Percentiles rank a stretch among this genome's conserved stretches.
phyloP scores from a whole-genome alignment of 2,888 invertebrate species.

The Caenorhabditis sp. region DNA sequence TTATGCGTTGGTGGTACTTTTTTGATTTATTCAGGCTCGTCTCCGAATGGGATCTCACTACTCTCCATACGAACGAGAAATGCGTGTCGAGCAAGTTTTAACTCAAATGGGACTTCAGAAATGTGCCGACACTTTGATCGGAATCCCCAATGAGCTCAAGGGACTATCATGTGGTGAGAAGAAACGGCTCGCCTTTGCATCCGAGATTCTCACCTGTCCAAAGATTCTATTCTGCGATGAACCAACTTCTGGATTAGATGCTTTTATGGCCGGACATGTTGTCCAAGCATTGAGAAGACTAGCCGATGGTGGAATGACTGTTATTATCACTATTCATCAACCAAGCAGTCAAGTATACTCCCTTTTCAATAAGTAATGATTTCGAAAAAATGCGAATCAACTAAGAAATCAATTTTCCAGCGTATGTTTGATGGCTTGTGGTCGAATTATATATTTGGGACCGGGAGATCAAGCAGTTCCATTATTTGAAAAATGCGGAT shows the following conservation, averaged over 20 bases:
- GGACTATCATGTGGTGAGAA: slow-evolving; percentile 92
- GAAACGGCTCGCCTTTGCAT: slow-evolving; percentile 89
- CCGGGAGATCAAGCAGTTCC: slow-evolving; percentile 81
- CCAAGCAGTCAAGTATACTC: slow-evolving; percentile 88
- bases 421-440: slow-evolving; percentile 84
- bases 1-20: too few relatives aligned
- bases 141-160: slow-evolving; percentile 79
- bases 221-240: slow-evolving; percentile 75
- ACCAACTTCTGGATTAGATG: slow-evolving; percentile 75
- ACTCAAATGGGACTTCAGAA: slow-evolving; percentile 78
- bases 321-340: slow-evolving; percentile 91
- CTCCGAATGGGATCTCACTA: slow-evolving; percentile 82
- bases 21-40: slow-evolving; percentile 77
- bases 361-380: slow-evolving; percentile 83
- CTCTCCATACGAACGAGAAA: slow-evolving; percentile 76
- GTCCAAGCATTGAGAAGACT: slow-evolving; percentile 51
- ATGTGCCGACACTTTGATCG: slow-evolving; percentile 82
- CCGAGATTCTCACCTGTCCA: slow-evolving; percentile 78
- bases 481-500: slow-evolving; percentile 77
- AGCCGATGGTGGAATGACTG: slow-evolving; percentile 81
- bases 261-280: slow-evolving; percentile 70
- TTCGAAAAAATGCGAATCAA: too few relatives aligned
- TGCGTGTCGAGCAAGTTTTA: slow-evolving; percentile 78
- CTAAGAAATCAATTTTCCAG: slow-evolving; percentile 52
- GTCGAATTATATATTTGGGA: slow-evolving; percentile 84